Evolutionary conservation across 2,888 invertebrate species (phyloP).

Genomic region (Parnassius smintheus): DNA sequence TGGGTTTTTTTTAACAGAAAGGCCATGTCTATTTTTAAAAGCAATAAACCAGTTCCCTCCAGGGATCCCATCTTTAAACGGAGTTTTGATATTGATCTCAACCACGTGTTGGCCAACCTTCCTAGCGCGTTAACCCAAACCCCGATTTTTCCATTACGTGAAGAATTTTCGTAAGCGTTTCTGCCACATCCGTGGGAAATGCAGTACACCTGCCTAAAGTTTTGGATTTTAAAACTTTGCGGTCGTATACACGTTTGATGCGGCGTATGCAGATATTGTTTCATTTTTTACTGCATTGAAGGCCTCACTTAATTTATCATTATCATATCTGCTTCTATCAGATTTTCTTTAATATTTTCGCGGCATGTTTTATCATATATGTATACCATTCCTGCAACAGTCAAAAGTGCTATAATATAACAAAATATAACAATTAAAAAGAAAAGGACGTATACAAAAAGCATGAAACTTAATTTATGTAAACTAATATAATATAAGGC

Average conservation of each 20-base stretch:
- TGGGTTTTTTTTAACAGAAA: slow-evolving; percentile 35
- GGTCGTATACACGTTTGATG: slow-evolving; percentile 21
- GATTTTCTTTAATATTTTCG: neutral
- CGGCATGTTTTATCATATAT: too few relatives aligned
- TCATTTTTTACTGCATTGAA: slow-evolving; percentile 23
- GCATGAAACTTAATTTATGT: too few relatives aligned
- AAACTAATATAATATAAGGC: too few relatives aligned
- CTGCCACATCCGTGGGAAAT: slow-evolving; percentile 11
- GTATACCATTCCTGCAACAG: too few relatives aligned
- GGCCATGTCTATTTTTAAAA: slow-evolving; percentile 27
- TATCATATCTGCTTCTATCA: too few relatives aligned
- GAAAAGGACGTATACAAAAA: too few relatives aligned
- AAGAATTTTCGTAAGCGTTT: neutral
- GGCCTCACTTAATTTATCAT: slow-evolving; percentile 17
- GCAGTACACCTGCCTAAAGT: slow-evolving; percentile 34
- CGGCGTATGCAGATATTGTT: slow-evolving; percentile 21
- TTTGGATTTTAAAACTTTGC: slow-evolving; percentile 23
- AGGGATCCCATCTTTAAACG: slow-evolving; percentile 27
- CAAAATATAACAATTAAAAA: too few relatives aligned
- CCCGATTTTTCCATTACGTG: slow-evolving; percentile 23
- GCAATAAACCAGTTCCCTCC: slow-evolving; percentile 29
- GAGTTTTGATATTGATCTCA: slow-evolving; percentile 8
- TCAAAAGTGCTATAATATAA: too few relatives aligned
- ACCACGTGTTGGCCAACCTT: neutral
- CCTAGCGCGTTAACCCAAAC: slow-evolving; percentile 17